These are phyloP conservation scores for Opisthocomus hoazin DNA, from an alignment of 2,113 vertebrate species.

Conservation along the genomic window DNA sequence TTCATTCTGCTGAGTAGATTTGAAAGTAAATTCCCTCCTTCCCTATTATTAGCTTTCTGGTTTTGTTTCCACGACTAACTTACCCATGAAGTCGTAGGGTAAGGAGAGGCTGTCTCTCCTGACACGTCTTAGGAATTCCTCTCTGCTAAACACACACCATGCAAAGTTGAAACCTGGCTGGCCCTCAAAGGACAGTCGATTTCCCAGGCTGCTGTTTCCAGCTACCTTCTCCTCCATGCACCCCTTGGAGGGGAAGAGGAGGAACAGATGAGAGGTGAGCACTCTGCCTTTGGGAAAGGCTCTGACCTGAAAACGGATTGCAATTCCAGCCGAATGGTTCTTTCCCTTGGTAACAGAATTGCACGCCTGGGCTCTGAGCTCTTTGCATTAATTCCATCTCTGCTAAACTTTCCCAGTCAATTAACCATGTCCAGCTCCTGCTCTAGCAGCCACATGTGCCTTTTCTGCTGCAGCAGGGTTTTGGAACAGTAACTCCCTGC, in stretches of 20 bases:
- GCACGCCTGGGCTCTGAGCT: slow-evolving; percentile 24
- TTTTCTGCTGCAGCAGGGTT: slow-evolving; percentile 19
- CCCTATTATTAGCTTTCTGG: neutral
- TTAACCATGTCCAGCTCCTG: slow-evolving; percentile 51
- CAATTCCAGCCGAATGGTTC: slow-evolving; percentile 30
- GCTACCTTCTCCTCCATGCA: neutral
- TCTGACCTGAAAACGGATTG: slow-evolving; percentile 59
- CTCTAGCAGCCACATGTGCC: slow-evolving; percentile 45
- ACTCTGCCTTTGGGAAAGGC: slow-evolving; percentile 33
- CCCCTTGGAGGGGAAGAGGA: neutral
- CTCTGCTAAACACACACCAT: slow-evolving; percentile 53
- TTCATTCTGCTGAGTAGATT: neutral
- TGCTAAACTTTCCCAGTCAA: slow-evolving; percentile 64
- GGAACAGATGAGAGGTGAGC: neutral
- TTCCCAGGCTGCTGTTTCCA: slow-evolving; percentile 51
- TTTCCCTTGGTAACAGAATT: slow-evolving; percentile 35
- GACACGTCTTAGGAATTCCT: slow-evolving; percentile 53
- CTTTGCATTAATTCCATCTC: slow-evolving; percentile 59
- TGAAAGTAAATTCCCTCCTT: neutral
- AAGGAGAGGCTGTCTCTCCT: neutral
- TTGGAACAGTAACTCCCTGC: slow-evolving; percentile 16
- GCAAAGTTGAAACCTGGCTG: slow-evolving; percentile 40
- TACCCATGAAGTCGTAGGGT: slow-evolving; percentile 44
- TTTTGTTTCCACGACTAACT: slow-evolving; percentile 57
- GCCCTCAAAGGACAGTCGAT: slow-evolving; percentile 10